Percentiles rank a stretch among this genome's conserved stretches.
These are phyloP conservation scores for Andrena praecox DNA, from an alignment of 2,888 invertebrate genomes.

Conservation along the genomic window DNA sequence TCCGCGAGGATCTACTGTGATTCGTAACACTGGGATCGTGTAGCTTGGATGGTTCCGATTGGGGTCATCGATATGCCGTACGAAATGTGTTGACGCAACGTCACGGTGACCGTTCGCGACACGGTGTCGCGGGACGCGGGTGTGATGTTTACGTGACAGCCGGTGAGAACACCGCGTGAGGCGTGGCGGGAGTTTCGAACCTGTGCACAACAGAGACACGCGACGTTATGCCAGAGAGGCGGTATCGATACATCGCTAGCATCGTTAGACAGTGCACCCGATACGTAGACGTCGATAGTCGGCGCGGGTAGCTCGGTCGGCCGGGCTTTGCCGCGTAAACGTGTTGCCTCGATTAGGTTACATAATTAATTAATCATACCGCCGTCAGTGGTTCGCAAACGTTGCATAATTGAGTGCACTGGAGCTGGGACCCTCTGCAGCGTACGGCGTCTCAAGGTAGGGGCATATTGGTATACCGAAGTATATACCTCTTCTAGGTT, in stretches of 20 bases:
- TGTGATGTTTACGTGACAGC: slow-evolving; percentile 64
- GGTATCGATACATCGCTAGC: slow-evolving; percentile 31
- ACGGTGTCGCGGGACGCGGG: slow-evolving; percentile 2
- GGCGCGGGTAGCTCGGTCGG: neutral
- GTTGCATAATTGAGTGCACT: slow-evolving; percentile 72
- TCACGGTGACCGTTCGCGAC: slow-evolving; percentile 1
- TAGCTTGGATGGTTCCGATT: neutral
- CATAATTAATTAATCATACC: slow-evolving; percentile 72
- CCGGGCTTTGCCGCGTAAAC: slow-evolving; percentile 42
- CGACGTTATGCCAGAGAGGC: slow-evolving; percentile 26
- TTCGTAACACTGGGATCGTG: slow-evolving; percentile 63
- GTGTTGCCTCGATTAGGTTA: slow-evolving; percentile 50
- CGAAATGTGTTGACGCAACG: neutral
- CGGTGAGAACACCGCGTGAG: slow-evolving; percentile 47
- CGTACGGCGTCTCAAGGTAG: slow-evolving; percentile 30
- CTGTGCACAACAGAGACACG: slow-evolving; percentile 33
- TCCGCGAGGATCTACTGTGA: slow-evolving; percentile 47
- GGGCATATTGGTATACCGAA: slow-evolving; percentile 25
- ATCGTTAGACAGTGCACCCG: slow-evolving; percentile 11
- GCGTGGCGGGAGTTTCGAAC: slow-evolving; percentile 54
- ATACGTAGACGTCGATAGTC: slow-evolving; percentile 12
- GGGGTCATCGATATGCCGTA: neutral
- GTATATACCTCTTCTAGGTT: neutral
- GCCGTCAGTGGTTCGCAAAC: slow-evolving; percentile 72
- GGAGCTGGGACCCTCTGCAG: slow-evolving; percentile 12